Evolutionary conservation across 2,797 vertebrate genomes (phyloP), one percentile per base, ranked within the genome.

Genomic region (Podargus strigoides): DNA sequence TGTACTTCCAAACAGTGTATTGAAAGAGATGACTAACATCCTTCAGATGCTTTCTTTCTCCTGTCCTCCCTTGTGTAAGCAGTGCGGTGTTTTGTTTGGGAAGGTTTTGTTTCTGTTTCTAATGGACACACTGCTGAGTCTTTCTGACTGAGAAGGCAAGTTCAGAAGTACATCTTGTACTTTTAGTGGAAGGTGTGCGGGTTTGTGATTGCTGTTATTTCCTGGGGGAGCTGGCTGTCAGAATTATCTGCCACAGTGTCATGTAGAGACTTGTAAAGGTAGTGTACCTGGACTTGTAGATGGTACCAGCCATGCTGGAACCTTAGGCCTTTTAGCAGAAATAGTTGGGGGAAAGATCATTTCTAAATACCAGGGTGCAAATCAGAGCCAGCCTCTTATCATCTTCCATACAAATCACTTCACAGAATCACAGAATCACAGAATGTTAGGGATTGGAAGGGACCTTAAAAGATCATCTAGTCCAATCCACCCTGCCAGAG

Each of bases 41-140:
- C 87, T 79, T 87, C 75, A 49, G 70, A 27, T 42, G 75, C 87
- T 89, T 82, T n/a, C 73, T 41, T 55, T 49, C 80, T 78, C 14
- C 55, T 55, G 37, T 34, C 52, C 68, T 94, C 69, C 85, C 67
- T n/a, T 41, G 72, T 87, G 90, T 47, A 68, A 95, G 76, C 76
- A 72, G 56, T 6, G 13, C 3, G 7, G 49, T 81, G 86, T 77
- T 95, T 85, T 53, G 32, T 90, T 77, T 85, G 90, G 85, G 52
- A 56, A 62, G 63, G 63, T 8, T 77, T 87, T 92, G 56, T 85
- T 92, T 87, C 85, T 95, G n/a, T 87, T 85, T 67, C 85, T 80
- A 3, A 44, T 14, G 58, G 23, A 44, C 46, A 7, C 1, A 36
- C 87, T 80, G 75, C 89, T 67, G 81, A 83, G 89, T 36, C 28